phyloP scores from a whole-genome alignment of 2,888 invertebrate species.

The Hypena proboscidalis region DNA sequence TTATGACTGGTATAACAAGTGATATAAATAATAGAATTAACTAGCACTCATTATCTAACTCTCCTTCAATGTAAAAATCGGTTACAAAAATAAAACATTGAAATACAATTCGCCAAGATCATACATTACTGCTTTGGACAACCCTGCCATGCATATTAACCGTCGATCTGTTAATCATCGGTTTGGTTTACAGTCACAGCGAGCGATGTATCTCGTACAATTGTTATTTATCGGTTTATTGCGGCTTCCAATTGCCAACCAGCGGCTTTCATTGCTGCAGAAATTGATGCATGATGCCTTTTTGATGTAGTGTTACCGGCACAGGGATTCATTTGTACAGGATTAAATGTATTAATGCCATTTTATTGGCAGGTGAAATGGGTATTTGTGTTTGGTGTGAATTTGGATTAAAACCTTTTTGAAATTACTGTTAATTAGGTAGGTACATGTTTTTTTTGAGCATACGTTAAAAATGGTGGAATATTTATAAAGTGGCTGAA shows the following conservation, averaged over 20 bases:
- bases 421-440: no score
- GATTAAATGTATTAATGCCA: background rate
- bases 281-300: slow-evolving; percentile 27
- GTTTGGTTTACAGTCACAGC: slow-evolving; percentile 64
- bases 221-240: slow-evolving; percentile 74
- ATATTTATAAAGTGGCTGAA: no score
- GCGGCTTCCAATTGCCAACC: slow-evolving; percentile 36
- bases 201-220: slow-evolving; percentile 62
- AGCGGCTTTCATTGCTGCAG: slow-evolving; percentile 28
- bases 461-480: no score
- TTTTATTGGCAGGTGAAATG: background rate
- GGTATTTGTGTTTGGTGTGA: background rate
- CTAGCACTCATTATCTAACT: no score
- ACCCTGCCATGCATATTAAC: slow-evolving; percentile 53
- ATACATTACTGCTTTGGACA: slow-evolving; percentile 40
- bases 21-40: no score
- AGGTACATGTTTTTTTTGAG: no score
- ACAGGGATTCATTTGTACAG: slow-evolving; percentile 7
- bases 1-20: no score
- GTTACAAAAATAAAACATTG: no score
- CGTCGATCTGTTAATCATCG: slow-evolving; percentile 78
- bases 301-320: slow-evolving; percentile 20
- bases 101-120: no score
- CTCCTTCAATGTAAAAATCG: no score
- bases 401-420: background rate